A percentile compares a stretch with the other conserved stretches of the same genome.
Conservation (phyloP, 2,797 vertebrate species). For the Meda fulgida region DNA sequence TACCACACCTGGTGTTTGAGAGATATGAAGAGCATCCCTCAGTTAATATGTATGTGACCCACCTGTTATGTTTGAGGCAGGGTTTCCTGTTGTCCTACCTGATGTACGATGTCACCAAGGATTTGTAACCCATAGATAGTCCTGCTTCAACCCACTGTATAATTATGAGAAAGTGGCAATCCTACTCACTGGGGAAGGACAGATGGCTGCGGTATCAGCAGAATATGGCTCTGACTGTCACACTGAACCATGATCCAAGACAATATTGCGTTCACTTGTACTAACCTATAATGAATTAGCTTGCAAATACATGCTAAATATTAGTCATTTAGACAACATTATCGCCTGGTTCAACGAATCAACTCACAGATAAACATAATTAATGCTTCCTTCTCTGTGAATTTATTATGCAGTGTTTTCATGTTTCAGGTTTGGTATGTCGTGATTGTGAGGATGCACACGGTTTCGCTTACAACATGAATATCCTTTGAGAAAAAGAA, state of each 20-base stretch:
- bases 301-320: conserved; percentile 26
- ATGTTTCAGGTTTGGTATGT: neutral
- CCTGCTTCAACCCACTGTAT: conserved; percentile 62
- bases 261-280: conserved; percentile 41
- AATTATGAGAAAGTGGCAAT: conserved; percentile 65
- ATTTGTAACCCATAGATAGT: conserved; percentile 64
- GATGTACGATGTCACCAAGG: conserved; percentile 49
- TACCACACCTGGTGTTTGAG: conserved; percentile 59
- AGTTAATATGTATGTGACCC: conserved; percentile 18
- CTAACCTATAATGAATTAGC: conserved; percentile 49
- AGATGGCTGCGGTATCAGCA: conserved; percentile 69
- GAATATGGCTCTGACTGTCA: conserved; percentile 60
- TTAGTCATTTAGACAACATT: conserved; percentile 45
- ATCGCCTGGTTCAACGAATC: conserved; percentile 17
- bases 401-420: conserved; percentile 28
- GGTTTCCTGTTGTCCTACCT: conserved; percentile 59
- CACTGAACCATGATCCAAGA: conserved; percentile 44
- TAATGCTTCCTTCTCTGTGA: neutral
- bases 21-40: conserved; percentile 38
- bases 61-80: conserved; percentile 15
- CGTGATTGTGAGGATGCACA: conserved; percentile 7
- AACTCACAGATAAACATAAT: neutral
- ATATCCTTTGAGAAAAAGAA: conserved; percentile 19
- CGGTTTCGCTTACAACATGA: neutral
- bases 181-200: conserved; percentile 64